Evolutionary conservation across 2,113 vertebrate genomes (phyloP).

Genomic region (Numenius arquata): DNA sequence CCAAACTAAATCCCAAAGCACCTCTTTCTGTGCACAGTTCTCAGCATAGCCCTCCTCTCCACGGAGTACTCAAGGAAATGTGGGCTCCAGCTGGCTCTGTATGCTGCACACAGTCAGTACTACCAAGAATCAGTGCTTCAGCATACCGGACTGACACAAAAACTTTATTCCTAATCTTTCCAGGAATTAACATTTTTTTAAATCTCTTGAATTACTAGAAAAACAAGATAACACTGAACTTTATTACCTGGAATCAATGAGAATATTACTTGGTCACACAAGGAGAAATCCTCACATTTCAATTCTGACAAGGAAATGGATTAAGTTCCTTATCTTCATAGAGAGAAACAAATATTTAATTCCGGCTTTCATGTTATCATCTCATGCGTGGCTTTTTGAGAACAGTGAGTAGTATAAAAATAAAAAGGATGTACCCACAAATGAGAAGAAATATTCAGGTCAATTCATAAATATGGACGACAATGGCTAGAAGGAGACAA

Average conservation of each 20-base stretch:
- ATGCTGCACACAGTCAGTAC: neutral
- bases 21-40: neutral
- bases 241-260: neutral
- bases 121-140: neutral
- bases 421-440: neutral
- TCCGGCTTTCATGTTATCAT: neutral
- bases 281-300: conserved; percentile 31
- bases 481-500: neutral
- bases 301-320: neutral
- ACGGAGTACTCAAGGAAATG: neutral
- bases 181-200: neutral
- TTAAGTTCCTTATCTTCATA: conserved; percentile 7
- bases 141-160: neutral
- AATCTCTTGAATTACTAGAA: neutral
- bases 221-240: neutral
- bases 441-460: neutral
- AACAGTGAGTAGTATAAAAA: neutral
- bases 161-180: neutral
- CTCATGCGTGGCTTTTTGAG: neutral
- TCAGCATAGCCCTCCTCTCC: neutral
- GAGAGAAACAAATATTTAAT: conserved; percentile 32
- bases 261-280: neutral
- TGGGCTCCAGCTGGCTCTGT: neutral
- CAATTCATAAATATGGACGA: conserved; percentile 15
- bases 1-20: neutral